Base-by-base conservation (phyloP, 1,140 invertebrate genomes). In the Rhopalosiphum padi region DNA sequence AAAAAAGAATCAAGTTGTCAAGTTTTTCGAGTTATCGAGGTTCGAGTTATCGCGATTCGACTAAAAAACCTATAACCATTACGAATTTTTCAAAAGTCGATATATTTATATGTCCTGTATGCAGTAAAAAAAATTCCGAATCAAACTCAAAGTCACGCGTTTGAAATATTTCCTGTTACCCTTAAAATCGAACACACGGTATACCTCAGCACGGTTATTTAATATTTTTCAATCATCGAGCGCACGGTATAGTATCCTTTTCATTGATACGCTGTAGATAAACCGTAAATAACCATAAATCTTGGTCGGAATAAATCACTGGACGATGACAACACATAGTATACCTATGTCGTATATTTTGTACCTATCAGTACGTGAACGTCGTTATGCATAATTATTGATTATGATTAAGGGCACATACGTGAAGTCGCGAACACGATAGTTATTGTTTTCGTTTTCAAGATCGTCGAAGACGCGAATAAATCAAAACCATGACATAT, bases 371-470 rank as follows among this genome's bases (percentile, higher is more conserved):
- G 60, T 68, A 18, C 30, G 60, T 4, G 60, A 68, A n/a, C 9
- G 30, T 77, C 30, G 60, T n/a, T 77, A 35, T 77, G 60, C 60
- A n/a, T 77, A n/a, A 77, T 77, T 77, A 35, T 77, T 77, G 60
- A 77, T 77, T 77, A 77, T 18, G 60, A 77, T 77, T 35, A 77
- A n/a, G n/a, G 4, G n/a, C 60, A 77, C 60, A 68, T 22, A 30
- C 55, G 25, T 4, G 23, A 55, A 30, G 30, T 68, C 55, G 25
- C 25, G 3, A 30, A 60, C 55, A 68, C 4, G 60, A 77, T 35
- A n/a, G 60, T 77, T 77, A 77, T 77, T 35, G 60, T 77, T 77
- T 77, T 77, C n/a, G 30, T 77, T 77, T 68, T 77, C 60, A 77
- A 77, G 60, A n/a, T 77, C 60, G 30, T 77, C 30, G 60, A 68